Evolutionary conservation across 1,140 invertebrate genomes (phyloP).

Genomic region (Myzus persicae): DNA sequence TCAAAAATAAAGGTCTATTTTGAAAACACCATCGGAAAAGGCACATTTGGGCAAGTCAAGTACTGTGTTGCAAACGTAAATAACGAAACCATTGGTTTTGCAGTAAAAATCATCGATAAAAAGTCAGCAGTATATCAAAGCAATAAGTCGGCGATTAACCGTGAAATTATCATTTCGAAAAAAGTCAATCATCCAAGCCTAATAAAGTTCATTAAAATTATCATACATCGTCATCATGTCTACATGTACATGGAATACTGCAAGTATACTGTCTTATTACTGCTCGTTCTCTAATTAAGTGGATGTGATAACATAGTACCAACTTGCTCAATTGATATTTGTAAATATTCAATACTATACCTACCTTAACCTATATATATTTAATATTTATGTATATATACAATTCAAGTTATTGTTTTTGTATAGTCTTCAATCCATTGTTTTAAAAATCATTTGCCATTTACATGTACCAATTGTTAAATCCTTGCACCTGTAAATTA

Average conservation of each 20-base stretch:
- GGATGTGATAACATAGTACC: background rate
- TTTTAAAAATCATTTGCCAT: background rate
- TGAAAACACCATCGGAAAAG: slow-evolving; percentile 35
- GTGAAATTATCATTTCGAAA: slow-evolving; percentile 85
- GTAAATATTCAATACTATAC: background rate
- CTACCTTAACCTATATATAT: no score
- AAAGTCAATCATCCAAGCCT: slow-evolving; percentile 84
- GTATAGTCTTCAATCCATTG: background rate
- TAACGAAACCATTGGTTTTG: background rate
- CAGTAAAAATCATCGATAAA: slow-evolving; percentile 69
- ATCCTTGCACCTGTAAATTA: background rate
- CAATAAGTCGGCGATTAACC: slow-evolving; percentile 83
- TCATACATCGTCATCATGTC: slow-evolving; percentile 67
- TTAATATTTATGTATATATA: no score
- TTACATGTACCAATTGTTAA: background rate
- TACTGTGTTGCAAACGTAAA: background rate
- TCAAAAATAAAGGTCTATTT: background rate
- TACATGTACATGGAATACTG: slow-evolving; percentile 74
- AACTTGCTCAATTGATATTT: background rate
- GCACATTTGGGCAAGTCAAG: slow-evolving; percentile 47
- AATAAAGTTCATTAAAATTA: slow-evolving; percentile 69
- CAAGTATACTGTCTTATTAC: slow-evolving; percentile 61
- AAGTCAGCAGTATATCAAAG: slow-evolving; percentile 83
- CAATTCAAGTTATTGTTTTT: no score
- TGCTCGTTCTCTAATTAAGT: background rate